phyloP scores from a whole-genome alignment of 2,888 invertebrate species.

The Spilarctia lutea region DNA sequence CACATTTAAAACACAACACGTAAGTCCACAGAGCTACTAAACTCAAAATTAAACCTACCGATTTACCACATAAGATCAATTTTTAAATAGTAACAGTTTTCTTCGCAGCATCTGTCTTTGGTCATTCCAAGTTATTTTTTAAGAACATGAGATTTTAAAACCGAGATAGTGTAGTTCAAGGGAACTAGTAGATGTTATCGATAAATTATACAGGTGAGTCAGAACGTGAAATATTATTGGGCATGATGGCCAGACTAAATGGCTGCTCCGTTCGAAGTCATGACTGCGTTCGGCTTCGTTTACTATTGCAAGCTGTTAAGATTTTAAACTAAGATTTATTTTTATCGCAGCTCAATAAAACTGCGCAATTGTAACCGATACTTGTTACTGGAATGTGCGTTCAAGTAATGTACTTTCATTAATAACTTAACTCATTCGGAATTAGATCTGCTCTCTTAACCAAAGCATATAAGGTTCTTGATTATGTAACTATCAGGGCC shows the following conservation, averaged over 20 bases:
- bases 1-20: constrained; percentile 31
- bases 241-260: constrained; percentile 40
- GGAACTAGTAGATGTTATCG: constrained; percentile 54
- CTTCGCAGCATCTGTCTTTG: constrained; percentile 29
- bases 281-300: constrained; percentile 22
- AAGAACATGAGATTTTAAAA: constrained; percentile 51
- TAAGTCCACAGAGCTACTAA: constrained; percentile 11
- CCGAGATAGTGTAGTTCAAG: constrained; percentile 52
- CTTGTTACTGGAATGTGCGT: constrained; percentile 6
- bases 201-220: constrained; percentile 52
- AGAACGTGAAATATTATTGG: constrained; percentile 43
- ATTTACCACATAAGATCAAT: constrained; percentile 13
- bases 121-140: constrained; percentile 48
- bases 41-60: constrained; percentile 20
- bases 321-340: constrained; percentile 26
- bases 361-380: constrained; percentile 21
- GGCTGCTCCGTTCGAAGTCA: constrained; percentile 29
- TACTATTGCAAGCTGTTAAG: constrained; percentile 27
- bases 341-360: constrained; percentile 4
- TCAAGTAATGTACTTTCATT: constrained; percentile 2
- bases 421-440: neutral
- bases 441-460: neutral
- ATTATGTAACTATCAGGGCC: neutral
- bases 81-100: constrained; percentile 7
- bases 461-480: neutral